These are phyloP conservation scores for Callaeas wilsoni DNA, from an alignment of 2,113 vertebrate genomes.

Conservation along the genomic window DNA sequence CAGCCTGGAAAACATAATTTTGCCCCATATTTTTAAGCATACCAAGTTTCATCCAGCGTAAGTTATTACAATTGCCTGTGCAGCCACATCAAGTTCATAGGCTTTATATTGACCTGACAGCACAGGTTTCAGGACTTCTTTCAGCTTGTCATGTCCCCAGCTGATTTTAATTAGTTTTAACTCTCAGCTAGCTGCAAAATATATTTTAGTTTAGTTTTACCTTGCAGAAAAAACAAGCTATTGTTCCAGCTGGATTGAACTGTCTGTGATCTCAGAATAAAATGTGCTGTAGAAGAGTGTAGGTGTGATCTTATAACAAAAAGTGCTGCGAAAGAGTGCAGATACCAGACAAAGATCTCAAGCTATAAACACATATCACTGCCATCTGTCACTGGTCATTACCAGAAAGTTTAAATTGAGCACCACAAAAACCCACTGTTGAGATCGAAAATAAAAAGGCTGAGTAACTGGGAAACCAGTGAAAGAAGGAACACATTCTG, in stretches of 20 bases:
- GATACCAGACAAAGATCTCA: neutral
- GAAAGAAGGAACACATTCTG: neutral
- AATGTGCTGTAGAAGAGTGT: neutral
- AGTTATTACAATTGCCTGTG: neutral
- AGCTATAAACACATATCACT: neutral
- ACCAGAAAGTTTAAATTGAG: neutral
- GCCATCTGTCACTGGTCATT: neutral
- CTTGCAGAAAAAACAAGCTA: neutral
- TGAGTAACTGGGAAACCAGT: neutral
- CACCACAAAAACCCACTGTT: neutral
- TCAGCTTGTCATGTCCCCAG: neutral
- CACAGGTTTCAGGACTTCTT: neutral
- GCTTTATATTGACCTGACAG: neutral
- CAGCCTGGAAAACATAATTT: neutral
- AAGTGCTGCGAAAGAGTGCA: neutral
- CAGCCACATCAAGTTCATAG: neutral
- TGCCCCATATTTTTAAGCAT: neutral
- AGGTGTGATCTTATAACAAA: neutral
- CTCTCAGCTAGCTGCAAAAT: neutral
- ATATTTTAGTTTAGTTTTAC: neutral
- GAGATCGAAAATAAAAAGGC: neutral
- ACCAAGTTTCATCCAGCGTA: neutral
- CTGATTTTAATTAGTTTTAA: neutral
- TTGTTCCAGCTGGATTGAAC: neutral
- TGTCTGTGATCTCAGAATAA: neutral